These are phyloP conservation scores for Drosophila biarmipes DNA, from an alignment of 1,140 invertebrate genomes.

Conservation along the genomic window DNA sequence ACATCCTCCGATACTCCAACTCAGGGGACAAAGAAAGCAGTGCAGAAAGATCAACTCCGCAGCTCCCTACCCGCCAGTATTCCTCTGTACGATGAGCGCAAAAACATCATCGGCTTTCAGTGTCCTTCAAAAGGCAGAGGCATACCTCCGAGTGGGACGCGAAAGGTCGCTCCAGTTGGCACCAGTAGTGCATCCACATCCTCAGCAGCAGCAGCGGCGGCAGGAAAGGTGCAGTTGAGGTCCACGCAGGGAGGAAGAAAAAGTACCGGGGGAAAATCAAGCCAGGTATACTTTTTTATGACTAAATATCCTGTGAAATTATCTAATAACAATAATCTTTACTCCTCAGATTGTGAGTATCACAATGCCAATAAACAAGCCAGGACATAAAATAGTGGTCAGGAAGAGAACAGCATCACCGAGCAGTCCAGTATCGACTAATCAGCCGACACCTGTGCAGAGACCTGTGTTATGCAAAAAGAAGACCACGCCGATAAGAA, in stretches of 20 bases:
- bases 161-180: not conserved
- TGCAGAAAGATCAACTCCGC: not conserved
- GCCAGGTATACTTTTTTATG: not conserved
- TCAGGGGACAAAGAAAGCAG: not conserved
- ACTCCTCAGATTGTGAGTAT: not conserved
- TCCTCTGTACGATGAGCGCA: slow-evolving; percentile 47
- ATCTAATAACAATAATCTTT: not conserved
- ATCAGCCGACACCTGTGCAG: not conserved
- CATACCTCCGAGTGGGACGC: not conserved
- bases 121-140: not conserved
- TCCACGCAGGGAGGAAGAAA: not conserved
- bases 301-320: too few relatives aligned
- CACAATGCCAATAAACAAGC: not conserved
- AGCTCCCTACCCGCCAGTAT: slow-evolving; percentile 1
- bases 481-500: not conserved
- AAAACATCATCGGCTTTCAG: slow-evolving; percentile 64
- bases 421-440: not conserved
- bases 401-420: not conserved
- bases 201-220: slow-evolving; percentile 4
- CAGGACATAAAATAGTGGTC: not conserved
- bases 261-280: not conserved
- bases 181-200: slow-evolving; percentile 14
- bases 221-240: not conserved
- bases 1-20: not conserved
- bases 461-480: not conserved